These are phyloP conservation scores for Peromyscus nudipes DNA, from an alignment of 2,797 vertebrate genomes.

Conservation along the genomic window DNA sequence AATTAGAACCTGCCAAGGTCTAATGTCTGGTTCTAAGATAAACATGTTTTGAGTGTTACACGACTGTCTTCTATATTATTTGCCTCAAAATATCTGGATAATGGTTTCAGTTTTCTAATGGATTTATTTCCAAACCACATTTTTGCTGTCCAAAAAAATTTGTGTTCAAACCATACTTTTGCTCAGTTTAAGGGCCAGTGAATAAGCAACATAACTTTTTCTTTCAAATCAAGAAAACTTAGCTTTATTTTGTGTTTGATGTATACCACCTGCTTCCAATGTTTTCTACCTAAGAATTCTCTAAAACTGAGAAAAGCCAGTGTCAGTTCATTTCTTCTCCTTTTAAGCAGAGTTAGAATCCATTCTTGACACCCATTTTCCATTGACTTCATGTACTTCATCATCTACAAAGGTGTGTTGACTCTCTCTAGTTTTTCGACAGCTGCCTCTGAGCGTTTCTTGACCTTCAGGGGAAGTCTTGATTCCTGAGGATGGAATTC, in stretches of 20 bases:
- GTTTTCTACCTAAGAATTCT: neutral
- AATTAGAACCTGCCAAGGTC: slow-evolving; percentile 47
- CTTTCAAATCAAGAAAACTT: slow-evolving; percentile 42
- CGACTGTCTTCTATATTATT: slow-evolving; percentile 45
- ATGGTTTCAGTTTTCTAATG: slow-evolving; percentile 38
- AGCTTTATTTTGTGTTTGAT: slow-evolving; percentile 22
- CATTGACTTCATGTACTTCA: slow-evolving; percentile 8
- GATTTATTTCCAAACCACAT: slow-evolving; percentile 42
- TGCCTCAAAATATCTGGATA: slow-evolving; percentile 36
- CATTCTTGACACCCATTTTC: neutral
- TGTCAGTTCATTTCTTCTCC: neutral
- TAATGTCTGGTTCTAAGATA: slow-evolving; percentile 65
- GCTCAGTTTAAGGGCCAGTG: slow-evolving; percentile 55
- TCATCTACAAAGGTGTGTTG: neutral
- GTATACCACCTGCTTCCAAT: neutral
- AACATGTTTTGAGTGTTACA: slow-evolving; percentile 56
- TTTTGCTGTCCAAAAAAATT: neutral
- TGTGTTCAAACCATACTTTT: slow-evolving; percentile 45
- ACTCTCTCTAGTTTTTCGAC: neutral
- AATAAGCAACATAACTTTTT: slow-evolving; percentile 16
- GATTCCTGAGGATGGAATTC: slow-evolving; percentile 29
- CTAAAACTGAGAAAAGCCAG: slow-evolving; percentile 7
- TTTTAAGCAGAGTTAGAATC: neutral
- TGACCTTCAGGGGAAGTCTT: neutral
- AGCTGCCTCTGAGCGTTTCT: slow-evolving; percentile 11